Evolutionary conservation across 2,888 invertebrate genomes (phyloP), one percentile per base, ranked within the genome.

Genomic region (Saturnia pavonia): DNA sequence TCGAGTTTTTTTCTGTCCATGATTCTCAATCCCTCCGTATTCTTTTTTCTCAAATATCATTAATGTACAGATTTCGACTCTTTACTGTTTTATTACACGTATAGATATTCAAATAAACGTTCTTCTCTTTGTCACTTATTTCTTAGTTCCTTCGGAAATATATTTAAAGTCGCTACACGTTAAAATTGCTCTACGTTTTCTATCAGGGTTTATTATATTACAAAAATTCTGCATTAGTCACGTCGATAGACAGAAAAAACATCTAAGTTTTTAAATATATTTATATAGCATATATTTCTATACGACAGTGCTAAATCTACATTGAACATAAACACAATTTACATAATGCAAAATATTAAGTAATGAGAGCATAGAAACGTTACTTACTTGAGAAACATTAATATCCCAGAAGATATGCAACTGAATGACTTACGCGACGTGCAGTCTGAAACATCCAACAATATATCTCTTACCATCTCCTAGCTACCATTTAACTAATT

Each of bases 361-460:
- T 73, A 74, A 73, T 70, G 67, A 76, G 42, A 70, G 72, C 69
- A 70, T 72, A 75, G 25, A 48, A 70, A 60, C 48, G 68, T 70
- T 72, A 45, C 72, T 74, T 75, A 57, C 72, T 73, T 69, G 51
- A 60, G 22, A 6, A 54, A 12, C 40, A 45, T 71, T 68, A 71
- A 73, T 74, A 66, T 66, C 65, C 67, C 12, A 63, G 16, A 25
- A 42, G 54, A 45, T 40, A 16, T 42, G 57, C 40, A 54, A 54
- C 8, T 54, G 54, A 54, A 54, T 54, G 22, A 12, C 54, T n/a
- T n/a, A n/a, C 34, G 22, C 1, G 57, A 57, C 57, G 57, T 25
- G 25, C 12, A 57, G 25, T 25, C 22, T 25, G 57, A 25, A 57
- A 57, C 57, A 25, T 57, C 25, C 8, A 25, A 8, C 1, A 57